Percentiles rank a stretch among this genome's conserved stretches.
Conservation (phyloP, 1,140 invertebrate genomes). For the Cephus cinctus region DNA sequence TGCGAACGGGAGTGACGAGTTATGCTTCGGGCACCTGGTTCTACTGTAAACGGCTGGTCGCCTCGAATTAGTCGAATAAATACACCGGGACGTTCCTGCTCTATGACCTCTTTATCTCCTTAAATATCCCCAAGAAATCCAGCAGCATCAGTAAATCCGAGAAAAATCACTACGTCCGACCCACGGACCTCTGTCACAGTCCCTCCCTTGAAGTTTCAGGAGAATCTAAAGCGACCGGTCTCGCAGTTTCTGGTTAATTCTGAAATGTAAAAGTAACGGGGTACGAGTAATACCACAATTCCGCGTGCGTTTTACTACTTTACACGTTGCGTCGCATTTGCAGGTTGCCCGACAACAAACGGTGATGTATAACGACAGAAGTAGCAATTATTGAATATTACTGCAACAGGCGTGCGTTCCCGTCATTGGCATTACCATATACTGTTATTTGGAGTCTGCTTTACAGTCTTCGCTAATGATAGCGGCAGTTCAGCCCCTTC, state of each 20-base stretch:
- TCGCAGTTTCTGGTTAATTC: too few species aligned
- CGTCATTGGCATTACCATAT: conserved; percentile 38
- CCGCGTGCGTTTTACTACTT: too few species aligned
- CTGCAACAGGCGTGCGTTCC: conserved; percentile 29
- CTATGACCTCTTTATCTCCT: too few species aligned
- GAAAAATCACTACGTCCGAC: too few species aligned
- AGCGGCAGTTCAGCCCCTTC: conserved; percentile 22
- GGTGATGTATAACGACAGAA: conserved; percentile 22
- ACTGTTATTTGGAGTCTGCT: conserved; percentile 32
- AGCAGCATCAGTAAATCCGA: too few species aligned
- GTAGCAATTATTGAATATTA: conserved; percentile 32
- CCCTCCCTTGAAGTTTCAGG: too few species aligned
- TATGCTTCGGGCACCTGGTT: conserved; percentile 2
- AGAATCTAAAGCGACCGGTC: too few species aligned
- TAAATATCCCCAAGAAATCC: too few species aligned
- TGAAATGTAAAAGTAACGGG: too few species aligned
- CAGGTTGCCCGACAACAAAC: conserved; percentile 20
- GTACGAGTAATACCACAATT: too few species aligned
- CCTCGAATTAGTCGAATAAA: conserved; percentile 4
- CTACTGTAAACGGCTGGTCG: not conserved
- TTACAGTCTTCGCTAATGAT: conserved; percentile 31
- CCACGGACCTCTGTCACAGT: too few species aligned
- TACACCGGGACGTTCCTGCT: not conserved
- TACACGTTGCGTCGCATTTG: too few species aligned
- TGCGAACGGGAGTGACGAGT: not conserved